Percentiles rank a stretch among this genome's conserved stretches.
These are phyloP conservation scores for Ciona savignyi DNA, from an alignment of 23 tunicate species.

Conservation along the genomic window DNA sequence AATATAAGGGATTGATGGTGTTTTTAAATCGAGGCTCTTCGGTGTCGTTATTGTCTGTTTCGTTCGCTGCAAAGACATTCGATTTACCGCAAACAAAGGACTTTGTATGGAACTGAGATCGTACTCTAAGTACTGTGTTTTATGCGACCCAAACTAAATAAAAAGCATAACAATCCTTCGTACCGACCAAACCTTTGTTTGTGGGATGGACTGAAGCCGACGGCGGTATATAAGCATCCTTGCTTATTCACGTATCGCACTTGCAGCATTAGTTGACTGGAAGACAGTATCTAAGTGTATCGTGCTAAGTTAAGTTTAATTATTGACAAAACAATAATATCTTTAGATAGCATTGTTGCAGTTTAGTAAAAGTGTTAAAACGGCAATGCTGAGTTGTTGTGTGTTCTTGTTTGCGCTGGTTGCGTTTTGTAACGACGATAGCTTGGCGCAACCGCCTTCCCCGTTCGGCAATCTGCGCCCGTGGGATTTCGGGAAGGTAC, in stretches of 20 bases:
- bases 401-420: not conserved
- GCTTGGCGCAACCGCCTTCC: not conserved
- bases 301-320: too few species aligned
- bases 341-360: not conserved
- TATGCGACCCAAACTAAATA: not conserved
- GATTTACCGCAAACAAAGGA: not conserved
- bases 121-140: too few species aligned
- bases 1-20: not conserved
- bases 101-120: not conserved
- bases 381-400: not conserved
- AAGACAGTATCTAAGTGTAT: not conserved
- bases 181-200: not conserved
- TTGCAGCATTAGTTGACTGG: not conserved
- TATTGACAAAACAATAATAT: too few species aligned
- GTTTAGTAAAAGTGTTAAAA: not conserved
- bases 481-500: conserved; percentile 55
- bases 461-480: conserved; percentile 57
- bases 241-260: not conserved
- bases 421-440: not conserved
- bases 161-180: not conserved
- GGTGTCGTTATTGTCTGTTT: not conserved
- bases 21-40: not conserved
- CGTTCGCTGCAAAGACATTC: not conserved
- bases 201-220: not conserved
- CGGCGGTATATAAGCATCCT: not conserved